Percentiles rank a stretch among this genome's conserved stretches.
Evolutionary conservation across 2,888 invertebrate species (phyloP).

Genomic region (Germaria angustata): DNA sequence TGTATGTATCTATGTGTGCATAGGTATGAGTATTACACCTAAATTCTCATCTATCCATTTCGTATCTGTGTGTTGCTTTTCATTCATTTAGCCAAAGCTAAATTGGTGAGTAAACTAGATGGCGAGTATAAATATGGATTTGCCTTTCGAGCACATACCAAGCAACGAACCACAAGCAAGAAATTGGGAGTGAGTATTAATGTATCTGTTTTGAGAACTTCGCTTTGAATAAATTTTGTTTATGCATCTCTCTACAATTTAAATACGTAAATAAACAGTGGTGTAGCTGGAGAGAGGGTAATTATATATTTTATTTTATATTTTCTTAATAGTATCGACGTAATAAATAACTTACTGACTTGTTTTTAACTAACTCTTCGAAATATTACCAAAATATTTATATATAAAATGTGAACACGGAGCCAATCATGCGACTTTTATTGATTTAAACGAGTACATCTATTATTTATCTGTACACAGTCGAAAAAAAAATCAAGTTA

Average conservation of each 20-base stretch:
- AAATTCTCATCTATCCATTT: slow-evolving; percentile 33
- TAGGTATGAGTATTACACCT: slow-evolving; percentile 4
- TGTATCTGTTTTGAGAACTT: slow-evolving; percentile 47
- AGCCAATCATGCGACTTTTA: too few relatives aligned
- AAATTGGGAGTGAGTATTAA: not conserved
- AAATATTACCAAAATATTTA: too few relatives aligned
- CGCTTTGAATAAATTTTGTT: not conserved
- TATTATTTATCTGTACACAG: too few relatives aligned
- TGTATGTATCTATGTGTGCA: not conserved
- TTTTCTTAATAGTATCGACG: too few relatives aligned
- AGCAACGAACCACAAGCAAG: not conserved
- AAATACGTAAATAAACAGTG: slow-evolving; percentile 33
- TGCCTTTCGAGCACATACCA: slow-evolving; percentile 11
- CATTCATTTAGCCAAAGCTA: slow-evolving; percentile 47
- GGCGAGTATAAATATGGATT: slow-evolving; percentile 30
- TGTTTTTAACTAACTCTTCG: too few relatives aligned
- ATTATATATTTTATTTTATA: not conserved
- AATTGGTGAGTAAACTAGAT: slow-evolving; percentile 27
- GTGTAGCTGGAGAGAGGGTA: not conserved
- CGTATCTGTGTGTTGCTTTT: slow-evolving; percentile 30
- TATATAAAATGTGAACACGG: too few relatives aligned
- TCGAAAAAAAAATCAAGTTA: too few relatives aligned
- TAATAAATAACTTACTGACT: too few relatives aligned
- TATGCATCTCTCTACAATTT: slow-evolving; percentile 34
- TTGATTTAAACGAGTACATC: too few relatives aligned